Base-by-base conservation (phyloP, 2,797 vertebrate genomes). In the Pterois miles region DNA sequence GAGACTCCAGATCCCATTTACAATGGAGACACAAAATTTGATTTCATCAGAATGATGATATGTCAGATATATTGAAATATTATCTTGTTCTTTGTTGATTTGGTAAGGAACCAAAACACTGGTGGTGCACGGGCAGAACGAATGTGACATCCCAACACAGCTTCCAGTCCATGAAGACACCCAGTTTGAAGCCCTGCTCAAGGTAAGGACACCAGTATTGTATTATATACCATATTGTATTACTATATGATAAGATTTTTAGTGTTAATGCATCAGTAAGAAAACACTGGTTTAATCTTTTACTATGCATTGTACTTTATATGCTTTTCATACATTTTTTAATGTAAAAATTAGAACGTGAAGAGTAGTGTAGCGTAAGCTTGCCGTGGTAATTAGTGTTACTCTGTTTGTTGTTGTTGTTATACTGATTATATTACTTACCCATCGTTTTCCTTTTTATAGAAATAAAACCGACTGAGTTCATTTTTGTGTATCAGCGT, bases 81-180 rank as follows among this genome's bases (percentile, higher is more conserved):
- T 18, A 57, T 58, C 3, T 25, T 6, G 18, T 29, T 9, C 2
- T 0, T 81, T 23, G 65, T 22, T 8, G 9, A 3, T 63, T 56
- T 81, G n/a, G n/a, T n/a, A n/a, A 99, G 98, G 98, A 83, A 99
- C 98, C 67, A 99, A 99, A 93, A 99, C 98, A 0, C 93, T 99
- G 68, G 98, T 99, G 0, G 98, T 99, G 57, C 98, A 99, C 0
- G 98, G 98, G 3, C 98, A 99, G 94, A 99, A 99, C 50, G 98
- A 99, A 50, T 99, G 98, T 90, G 98, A 99, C 84, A 99, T 99
- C 83, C 98, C 98, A 57, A 99, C 98, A 0, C 98, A 99, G 91
- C 92, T 99, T 54, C 98, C 98, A n/a, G 98, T 99, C 31, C 98
- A 99, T 0, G 98, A 99, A 88, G 98, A 99, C 90, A 99, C 98